Conservation (phyloP, 2,888 invertebrate genomes). For the Lacanobia oleracea region DNA sequence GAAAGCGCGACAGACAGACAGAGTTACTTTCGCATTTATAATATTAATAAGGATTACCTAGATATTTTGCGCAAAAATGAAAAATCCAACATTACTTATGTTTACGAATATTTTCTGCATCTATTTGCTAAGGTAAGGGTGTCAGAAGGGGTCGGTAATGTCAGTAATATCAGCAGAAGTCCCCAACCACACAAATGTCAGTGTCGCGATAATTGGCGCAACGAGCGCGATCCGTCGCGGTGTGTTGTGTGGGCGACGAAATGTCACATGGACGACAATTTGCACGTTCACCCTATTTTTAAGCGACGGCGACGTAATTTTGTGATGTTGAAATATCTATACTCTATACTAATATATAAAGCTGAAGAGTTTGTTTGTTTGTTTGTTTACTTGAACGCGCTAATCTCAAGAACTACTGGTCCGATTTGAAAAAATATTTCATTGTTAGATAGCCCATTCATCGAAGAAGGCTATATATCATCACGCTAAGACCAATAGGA, state of each 20-base stretch:
- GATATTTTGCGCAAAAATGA: neutral
- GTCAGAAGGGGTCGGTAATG: conserved; percentile 39
- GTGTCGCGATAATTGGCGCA: conserved; percentile 71
- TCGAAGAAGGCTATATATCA: too few relatives aligned
- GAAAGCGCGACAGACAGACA: too few relatives aligned
- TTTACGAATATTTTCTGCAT: neutral
- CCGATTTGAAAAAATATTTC: too few relatives aligned
- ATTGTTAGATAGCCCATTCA: too few relatives aligned
- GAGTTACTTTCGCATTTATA: too few relatives aligned
- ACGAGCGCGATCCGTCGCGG: conserved; percentile 77
- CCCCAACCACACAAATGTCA: conserved; percentile 77
- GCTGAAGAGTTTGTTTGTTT: too few relatives aligned
- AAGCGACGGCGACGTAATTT: conserved; percentile 15
- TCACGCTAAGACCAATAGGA: too few relatives aligned
- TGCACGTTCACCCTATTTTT: conserved; percentile 57
- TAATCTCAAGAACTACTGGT: too few relatives aligned
- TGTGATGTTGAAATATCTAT: conserved; percentile 6
- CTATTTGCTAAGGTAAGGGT: conserved; percentile 14
- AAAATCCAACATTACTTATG: neutral
- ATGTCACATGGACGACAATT: conserved; percentile 70
- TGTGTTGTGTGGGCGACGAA: conserved; percentile 69
- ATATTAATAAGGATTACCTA: too few relatives aligned
- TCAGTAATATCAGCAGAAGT: conserved; percentile 46
- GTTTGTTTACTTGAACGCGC: too few relatives aligned
- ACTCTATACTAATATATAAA: too few relatives aligned